Base-by-base conservation (phyloP, 2,797 vertebrate genomes). In the Pantherophis vulpinus region DNA sequence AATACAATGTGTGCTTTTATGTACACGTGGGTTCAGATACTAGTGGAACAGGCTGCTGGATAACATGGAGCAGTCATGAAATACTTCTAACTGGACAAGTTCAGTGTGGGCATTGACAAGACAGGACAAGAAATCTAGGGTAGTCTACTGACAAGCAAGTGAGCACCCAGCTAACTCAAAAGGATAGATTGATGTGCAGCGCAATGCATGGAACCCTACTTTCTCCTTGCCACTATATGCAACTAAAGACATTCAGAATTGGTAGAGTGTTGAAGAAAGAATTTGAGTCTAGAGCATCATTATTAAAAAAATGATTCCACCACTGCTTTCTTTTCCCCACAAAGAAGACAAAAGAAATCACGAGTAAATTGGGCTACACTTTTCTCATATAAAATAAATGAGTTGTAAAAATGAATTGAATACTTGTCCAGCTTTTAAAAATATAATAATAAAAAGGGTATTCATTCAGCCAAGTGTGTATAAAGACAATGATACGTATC, bases 361-460 rank as follows among this genome's bases (percentile, higher is more conserved):
- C 55, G 23, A 89, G 16, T 55, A 89, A 93, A 91, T 91, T 63
- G 47, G 58, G 14, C n/a, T 63, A 79, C 47, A 42, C n/a, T 88
- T 89, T 91, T 6, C 58, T 74, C 23, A 63, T 74, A 86, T 83
- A 91, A 93, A 93, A 93, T 58, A 86, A 91, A 89, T 91, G 87
- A 93, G 32, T 63, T 93, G 55, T 54, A 91, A 93, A 91, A 91
- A 79, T 83, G 29, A 79, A 61, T 54, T 14, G 23, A 54, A 56
- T 79, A 61, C n/a, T 55, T 89, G 86, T 83, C 47, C 87, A 63
- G 47, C 59, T 91, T 42, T 59, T 79, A 90, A 66, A 47, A 29
- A 25, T 10, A 25, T 83, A 42, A 83, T 83, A 89, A 42, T 83
- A 89, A 42, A 70, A 88, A 12, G 74, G 23, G 29, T 51, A 91